These are phyloP conservation scores for Lysiphlebus fabarum DNA, from an alignment of 1,140 invertebrate genomes.

Conservation along the genomic window DNA sequence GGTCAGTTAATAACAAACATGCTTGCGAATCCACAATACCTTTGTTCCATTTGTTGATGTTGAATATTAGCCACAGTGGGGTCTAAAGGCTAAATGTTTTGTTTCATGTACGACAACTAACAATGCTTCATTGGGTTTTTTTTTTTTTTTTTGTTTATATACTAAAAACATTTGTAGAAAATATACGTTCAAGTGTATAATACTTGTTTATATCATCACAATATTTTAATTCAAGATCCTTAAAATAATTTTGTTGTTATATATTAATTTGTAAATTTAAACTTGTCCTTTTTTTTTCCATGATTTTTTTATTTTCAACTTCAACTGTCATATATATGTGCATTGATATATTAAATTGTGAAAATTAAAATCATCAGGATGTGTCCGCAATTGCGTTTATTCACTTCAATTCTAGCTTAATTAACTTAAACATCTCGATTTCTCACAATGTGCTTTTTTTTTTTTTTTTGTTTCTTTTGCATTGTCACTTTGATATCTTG, in stretches of 20 bases:
- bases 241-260: too few species aligned
- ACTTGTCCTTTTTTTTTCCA: conserved; percentile 30
- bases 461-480: conserved; percentile 13
- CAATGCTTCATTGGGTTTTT: conserved; percentile 7
- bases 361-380: conserved; percentile 39
- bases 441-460: conserved; percentile 16
- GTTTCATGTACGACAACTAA: conserved; percentile 19
- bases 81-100: conserved; percentile 15
- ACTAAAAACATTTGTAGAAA: conserved; percentile 24
- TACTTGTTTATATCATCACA: conserved; percentile 15
- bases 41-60: too few species aligned
- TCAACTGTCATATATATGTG: neutral
- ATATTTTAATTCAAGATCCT: neutral
- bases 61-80: conserved; percentile 28
- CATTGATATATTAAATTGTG: conserved; percentile 16
- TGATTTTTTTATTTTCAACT: neutral
- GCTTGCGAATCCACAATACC: conserved; percentile 25
- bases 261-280: conserved; percentile 25
- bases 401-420: conserved; percentile 50
- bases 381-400: conserved; percentile 52
- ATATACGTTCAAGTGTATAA: conserved; percentile 19
- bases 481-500: neutral
- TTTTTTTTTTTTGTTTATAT: too few species aligned
- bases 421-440: conserved; percentile 42
- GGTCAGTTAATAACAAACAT: conserved; percentile 48